These are phyloP conservation scores for Drosophila nr. fundita DNA, from an alignment of 2,888 invertebrate genomes.

Conservation along the genomic window DNA sequence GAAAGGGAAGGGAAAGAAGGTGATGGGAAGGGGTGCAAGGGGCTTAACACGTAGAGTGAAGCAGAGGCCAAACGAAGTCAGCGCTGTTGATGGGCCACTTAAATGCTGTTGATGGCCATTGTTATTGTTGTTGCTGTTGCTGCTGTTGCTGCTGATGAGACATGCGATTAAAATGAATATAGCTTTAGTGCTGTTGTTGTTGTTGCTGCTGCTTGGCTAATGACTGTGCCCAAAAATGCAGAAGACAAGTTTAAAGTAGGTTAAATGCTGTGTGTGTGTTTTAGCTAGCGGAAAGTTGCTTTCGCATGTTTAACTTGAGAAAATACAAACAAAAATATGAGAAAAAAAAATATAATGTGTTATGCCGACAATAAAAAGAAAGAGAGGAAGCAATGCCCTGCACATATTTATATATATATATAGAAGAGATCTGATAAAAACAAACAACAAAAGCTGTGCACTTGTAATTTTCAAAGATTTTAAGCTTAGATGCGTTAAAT, in stretches of 20 bases:
- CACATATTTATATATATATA: neutral
- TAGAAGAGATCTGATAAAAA: neutral
- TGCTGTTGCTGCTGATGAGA: slow-evolving; percentile 61
- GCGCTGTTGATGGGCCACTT: slow-evolving; percentile 75
- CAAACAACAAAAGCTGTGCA: neutral
- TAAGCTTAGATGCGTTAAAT: neutral
- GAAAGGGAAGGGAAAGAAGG: neutral
- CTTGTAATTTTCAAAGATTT: neutral
- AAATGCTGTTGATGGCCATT: slow-evolving; percentile 76
- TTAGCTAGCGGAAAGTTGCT: slow-evolving; percentile 37
- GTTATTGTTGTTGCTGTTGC: slow-evolving; percentile 28
- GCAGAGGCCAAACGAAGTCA: slow-evolving; percentile 38
- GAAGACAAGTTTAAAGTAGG: slow-evolving; percentile 77
- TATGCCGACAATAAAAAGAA: neutral
- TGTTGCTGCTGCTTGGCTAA: slow-evolving; percentile 60
- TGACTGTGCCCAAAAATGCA: slow-evolving; percentile 72
- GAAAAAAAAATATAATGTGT: neutral
- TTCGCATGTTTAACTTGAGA: slow-evolving; percentile 40
- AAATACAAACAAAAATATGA: slow-evolving; percentile 34
- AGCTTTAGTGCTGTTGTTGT: slow-evolving; percentile 33
- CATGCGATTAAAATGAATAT: slow-evolving; percentile 65
- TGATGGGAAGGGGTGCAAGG: neutral
- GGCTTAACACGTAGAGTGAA: slow-evolving; percentile 9
- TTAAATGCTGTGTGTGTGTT: slow-evolving; percentile 56
- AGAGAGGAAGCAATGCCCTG: slow-evolving; percentile 15